Base-by-base conservation (phyloP, 2,797 vertebrate species). In the Morus bassanus region DNA sequence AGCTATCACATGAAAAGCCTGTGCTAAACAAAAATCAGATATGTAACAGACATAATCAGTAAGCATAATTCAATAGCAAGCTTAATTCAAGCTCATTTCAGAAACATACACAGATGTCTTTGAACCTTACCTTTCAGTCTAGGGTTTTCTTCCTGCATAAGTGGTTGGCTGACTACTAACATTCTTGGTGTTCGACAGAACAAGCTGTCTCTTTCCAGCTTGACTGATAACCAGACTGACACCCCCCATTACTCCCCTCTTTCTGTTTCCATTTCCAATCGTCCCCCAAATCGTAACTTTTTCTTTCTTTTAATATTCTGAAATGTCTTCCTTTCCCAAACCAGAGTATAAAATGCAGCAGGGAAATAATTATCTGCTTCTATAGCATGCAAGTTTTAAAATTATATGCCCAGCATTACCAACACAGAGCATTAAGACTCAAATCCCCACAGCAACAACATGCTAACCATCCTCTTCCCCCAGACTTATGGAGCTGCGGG, bases 381-480 rank as follows among this genome's bases (percentile, higher is more conserved):
- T 89, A 33, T 22, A 95, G 56, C 65, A 76, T 65, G 65, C 73
- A 92, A 94, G 96, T 93, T 96, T 97, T 89, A 94, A 96, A 93
- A 97, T 89, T 69, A 88, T 89, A 91, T 95, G 92, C 94, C 93
- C 89, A 89, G 92, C 79, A 96, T 92, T 93, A 95, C 68, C 76
- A 93, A 85, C 61, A 86, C 45, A 89, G 84, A 94, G 79, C 93
- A 93, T 85, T 93, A 95, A 97, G 82, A 84, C 95, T 97, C 94
- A 81, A 91, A 97, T 96, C 82, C 96, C 94, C 96, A 97, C 96
- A 97, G 96, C 94, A 97, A 96, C 96, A 97, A 97, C 93, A 95
- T 91, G 94, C 91, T 95, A 96, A 96, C 95, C 93, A 96, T 89
- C 91, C 87, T 97, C 96, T 97, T 97, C 96, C 96, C 96, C 96